Conservation (phyloP, 2,797 vertebrate genomes). For the Agapornis canus region DNA sequence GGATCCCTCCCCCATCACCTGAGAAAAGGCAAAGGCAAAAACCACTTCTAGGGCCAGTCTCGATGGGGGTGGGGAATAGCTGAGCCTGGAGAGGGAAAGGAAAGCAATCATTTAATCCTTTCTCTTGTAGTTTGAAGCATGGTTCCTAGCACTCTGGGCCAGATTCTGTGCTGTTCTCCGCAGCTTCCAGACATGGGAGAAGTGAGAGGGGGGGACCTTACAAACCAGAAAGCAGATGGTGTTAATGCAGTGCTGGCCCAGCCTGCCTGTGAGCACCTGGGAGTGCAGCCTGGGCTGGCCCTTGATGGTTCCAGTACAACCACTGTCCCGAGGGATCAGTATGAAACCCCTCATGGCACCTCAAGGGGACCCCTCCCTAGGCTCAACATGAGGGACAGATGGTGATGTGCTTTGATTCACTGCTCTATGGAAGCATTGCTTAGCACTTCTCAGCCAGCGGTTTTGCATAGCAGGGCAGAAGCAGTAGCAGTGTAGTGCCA, state of each 20-base stretch:
- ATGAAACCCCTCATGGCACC: background rate
- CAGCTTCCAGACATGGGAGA: background rate
- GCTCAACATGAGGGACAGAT: accelerated
- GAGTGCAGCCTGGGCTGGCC: background rate
- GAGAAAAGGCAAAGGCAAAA: constrained; percentile 55
- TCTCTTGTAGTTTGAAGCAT: accelerated
- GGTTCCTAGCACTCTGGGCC: background rate
- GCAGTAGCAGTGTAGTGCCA: accelerated
- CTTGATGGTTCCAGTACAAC: background rate
- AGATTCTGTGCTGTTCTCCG: background rate
- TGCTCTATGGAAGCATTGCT: accelerated
- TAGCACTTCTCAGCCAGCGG: background rate
- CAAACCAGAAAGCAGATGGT: background rate
- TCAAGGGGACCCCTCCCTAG: accelerated
- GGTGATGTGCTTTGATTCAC: background rate
- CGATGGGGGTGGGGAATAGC: background rate
- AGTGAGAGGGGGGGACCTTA: accelerated
- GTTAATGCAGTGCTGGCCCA: background rate
- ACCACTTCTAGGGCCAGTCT: background rate
- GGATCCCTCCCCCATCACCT: constrained; percentile 65
- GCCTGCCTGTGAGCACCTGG: background rate
- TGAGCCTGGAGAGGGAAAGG: background rate
- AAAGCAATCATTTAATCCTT: background rate
- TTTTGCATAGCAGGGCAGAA: background rate
- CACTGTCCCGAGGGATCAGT: background rate